Evolutionary conservation across 2,797 vertebrate species (phyloP).

Genomic region (Erethizon dorsatum): DNA sequence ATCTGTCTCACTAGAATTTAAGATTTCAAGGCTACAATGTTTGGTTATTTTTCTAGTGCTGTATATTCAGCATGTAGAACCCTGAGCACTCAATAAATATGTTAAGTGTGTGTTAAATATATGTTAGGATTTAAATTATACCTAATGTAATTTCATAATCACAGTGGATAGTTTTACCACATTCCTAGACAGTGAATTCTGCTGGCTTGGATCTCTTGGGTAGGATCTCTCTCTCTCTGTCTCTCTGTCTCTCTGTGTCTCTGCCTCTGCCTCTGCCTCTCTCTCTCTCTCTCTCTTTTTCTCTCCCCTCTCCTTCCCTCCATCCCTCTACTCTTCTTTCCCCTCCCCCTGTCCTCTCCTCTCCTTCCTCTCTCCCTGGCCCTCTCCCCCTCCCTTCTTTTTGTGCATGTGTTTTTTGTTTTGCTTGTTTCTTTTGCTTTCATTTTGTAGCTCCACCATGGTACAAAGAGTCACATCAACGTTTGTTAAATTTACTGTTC

Average conservation of each 20-base stretch:
- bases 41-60: neutral
- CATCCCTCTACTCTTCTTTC: accelerated
- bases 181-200: neutral
- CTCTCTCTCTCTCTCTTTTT: too few species aligned
- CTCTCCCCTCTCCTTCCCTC: accelerated
- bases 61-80: neutral
- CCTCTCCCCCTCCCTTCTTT: neutral
- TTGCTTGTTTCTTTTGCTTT: neutral
- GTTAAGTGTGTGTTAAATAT: neutral
- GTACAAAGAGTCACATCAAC: neutral
- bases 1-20: neutral
- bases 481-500: conserved; percentile 1
- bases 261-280: accelerated
- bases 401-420: neutral
- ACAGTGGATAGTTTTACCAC: neutral
- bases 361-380: too few species aligned
- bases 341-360: too few species aligned
- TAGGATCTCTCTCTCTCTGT: too few species aligned
- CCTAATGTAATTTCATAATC: neutral
- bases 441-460: neutral
- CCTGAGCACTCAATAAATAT: neutral
- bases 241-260: too few species aligned
- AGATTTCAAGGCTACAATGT: neutral
- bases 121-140: neutral
- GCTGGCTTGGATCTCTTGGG: neutral